These are phyloP conservation scores for Umimayanthus chanpuru DNA, from an alignment of 92 coral and sea anemone genomes.

Conservation along the genomic window DNA sequence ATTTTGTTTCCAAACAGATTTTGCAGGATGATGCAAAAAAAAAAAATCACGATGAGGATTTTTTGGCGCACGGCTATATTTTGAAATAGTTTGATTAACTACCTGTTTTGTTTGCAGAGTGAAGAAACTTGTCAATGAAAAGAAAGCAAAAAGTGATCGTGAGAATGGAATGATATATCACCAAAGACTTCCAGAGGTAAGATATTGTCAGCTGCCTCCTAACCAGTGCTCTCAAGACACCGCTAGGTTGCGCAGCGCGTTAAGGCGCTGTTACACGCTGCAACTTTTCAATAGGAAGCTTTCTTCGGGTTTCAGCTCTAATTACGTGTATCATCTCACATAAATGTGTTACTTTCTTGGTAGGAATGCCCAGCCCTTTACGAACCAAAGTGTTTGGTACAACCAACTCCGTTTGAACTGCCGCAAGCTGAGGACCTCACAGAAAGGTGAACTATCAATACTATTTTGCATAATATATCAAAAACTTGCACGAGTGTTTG, in stretches of 20 bases:
- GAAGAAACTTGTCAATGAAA: constrained; percentile 76
- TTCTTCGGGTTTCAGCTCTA: background rate
- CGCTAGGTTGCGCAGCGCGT: background rate
- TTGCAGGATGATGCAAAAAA: background rate
- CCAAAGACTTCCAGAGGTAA: constrained; percentile 88
- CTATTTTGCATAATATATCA: no score
- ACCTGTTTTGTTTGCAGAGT: constrained; percentile 50
- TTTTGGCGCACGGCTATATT: background rate
- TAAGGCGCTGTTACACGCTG: no score
- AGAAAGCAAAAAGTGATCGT: constrained; percentile 86
- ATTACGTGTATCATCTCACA: background rate
- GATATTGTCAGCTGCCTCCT: background rate
- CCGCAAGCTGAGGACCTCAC: constrained; percentile 80
- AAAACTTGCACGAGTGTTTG: no score
- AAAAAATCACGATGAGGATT: no score
- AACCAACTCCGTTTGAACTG: constrained; percentile 74
- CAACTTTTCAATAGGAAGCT: no score
- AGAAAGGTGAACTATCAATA: constrained; percentile 25
- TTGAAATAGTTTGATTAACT: background rate
- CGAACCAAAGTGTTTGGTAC: constrained; percentile 89
- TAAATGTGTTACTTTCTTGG: background rate
- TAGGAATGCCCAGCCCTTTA: constrained; percentile 81
- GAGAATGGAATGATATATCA: constrained; percentile 95
- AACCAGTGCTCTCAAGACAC: background rate
- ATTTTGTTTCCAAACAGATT: background rate